Conservation (phyloP, 2,797 vertebrate species). For the Pygocentrus nattereri region DNA sequence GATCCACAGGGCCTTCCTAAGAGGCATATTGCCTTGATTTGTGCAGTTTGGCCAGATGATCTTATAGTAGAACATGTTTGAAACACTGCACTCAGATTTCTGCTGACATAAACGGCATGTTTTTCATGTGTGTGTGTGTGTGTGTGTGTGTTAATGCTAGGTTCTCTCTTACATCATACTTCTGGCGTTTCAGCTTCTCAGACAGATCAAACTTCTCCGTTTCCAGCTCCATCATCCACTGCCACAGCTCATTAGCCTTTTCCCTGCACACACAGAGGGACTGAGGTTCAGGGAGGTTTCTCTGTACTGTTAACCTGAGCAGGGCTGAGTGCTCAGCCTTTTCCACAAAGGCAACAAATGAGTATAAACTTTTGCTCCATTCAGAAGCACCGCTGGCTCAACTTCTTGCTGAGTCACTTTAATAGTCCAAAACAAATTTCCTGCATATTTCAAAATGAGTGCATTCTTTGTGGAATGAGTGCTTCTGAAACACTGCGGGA, state of each 20-base stretch:
- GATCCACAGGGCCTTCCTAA: no score
- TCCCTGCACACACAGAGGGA: constrained; percentile 71
- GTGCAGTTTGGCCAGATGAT: not conserved
- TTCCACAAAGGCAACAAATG: no score
- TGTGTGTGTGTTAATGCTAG: not conserved
- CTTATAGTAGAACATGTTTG: not conserved
- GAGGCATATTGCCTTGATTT: no score
- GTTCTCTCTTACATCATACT: constrained; percentile 82
- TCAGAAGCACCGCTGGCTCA: no score
- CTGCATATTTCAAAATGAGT: no score
- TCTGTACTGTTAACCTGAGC: not conserved
- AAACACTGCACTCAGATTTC: not conserved
- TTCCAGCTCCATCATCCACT: constrained; percentile 82
- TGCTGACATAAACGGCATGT: not conserved
- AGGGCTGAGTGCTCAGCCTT: not conserved
- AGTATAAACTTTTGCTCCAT: no score
- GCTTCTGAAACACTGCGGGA: no score
- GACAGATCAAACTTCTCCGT: constrained; percentile 82
- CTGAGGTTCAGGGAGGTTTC: not conserved
- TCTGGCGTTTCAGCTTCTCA: constrained; percentile 83
- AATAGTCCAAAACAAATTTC: no score
- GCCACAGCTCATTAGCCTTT: constrained; percentile 82
- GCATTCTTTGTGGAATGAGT: no score
- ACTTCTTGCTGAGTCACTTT: no score
- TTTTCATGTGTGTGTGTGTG: not conserved